phyloP scores from a whole-genome alignment of 1,140 invertebrate genomes.

The Pseudomyrmex dendroicus region DNA sequence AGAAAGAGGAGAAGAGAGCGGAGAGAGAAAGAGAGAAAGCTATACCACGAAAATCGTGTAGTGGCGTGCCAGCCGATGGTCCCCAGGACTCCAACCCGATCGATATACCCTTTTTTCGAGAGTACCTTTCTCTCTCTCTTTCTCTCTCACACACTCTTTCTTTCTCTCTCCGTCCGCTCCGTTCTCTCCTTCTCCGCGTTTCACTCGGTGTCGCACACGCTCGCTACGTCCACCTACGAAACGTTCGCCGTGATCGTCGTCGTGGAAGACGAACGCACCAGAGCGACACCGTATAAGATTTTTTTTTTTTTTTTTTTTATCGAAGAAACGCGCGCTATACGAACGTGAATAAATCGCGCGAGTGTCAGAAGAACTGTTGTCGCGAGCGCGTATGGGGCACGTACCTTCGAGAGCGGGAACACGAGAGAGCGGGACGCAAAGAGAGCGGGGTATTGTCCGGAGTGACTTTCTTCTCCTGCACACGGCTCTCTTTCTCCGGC shows the following conservation, averaged over 20 bases:
- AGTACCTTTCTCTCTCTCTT: constrained; percentile 66
- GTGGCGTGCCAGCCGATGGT: constrained; percentile 81
- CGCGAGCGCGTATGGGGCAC: constrained; percentile 30
- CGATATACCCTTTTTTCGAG: constrained; percentile 81
- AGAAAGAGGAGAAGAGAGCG: background rate
- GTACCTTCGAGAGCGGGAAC: constrained; percentile 36
- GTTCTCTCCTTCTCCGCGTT: constrained; percentile 22
- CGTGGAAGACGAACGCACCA: constrained; percentile 31
- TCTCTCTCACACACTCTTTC: constrained; percentile 36
- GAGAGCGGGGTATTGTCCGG: background rate
- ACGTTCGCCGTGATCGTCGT: background rate
- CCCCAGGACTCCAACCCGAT: constrained; percentile 78
- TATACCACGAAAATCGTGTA: constrained; percentile 73
- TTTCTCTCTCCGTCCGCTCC: background rate
- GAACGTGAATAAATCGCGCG: constrained; percentile 8
- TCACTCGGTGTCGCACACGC: constrained; percentile 20
- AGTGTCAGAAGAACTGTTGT: constrained; percentile 5
- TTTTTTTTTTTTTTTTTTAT: too few species aligned
- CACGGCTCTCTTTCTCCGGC: constrained; percentile 25
- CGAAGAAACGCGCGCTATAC: too few species aligned
- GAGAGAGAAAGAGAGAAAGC: constrained; percentile 18
- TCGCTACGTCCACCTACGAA: constrained; percentile 1
- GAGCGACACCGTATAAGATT: too few species aligned
- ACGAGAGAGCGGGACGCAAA: background rate
- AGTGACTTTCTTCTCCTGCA: background rate